Conservation (phyloP, 2,888 invertebrate species). For the Athetis lepigone region DNA sequence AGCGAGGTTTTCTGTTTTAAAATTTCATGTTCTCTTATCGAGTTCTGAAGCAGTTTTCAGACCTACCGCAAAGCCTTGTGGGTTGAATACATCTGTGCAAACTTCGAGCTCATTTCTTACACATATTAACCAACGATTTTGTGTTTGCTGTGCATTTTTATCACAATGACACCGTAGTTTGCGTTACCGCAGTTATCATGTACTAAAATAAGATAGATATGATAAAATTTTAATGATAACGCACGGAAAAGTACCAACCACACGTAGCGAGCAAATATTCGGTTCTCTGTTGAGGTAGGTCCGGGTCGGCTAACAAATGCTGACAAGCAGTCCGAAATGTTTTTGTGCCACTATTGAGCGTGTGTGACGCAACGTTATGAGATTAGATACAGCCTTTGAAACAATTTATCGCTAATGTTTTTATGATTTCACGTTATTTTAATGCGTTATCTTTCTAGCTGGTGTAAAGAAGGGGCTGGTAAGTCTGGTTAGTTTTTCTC, state of each 20-base stretch:
- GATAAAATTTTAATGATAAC: too few species aligned
- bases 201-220: slow-evolving; percentile 57
- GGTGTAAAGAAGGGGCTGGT: slow-evolving; percentile 17
- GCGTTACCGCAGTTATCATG: slow-evolving; percentile 53
- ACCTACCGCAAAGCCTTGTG: slow-evolving; percentile 44
- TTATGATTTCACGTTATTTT: slow-evolving; percentile 27
- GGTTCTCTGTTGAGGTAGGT: slow-evolving; percentile 80
- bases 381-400: slow-evolving; percentile 63
- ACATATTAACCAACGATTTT: slow-evolving; percentile 51
- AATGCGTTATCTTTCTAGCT: slow-evolving; percentile 26
- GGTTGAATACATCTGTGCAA: slow-evolving; percentile 62
- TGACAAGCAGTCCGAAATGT: slow-evolving; percentile 50
- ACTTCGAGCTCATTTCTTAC: slow-evolving; percentile 53
- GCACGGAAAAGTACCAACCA: slow-evolving; percentile 79
- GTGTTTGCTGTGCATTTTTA: slow-evolving; percentile 52
- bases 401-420: slow-evolving; percentile 47
- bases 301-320: slow-evolving; percentile 63
- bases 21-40: slow-evolving; percentile 12
- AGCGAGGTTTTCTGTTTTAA: slow-evolving; percentile 21
- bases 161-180: slow-evolving; percentile 47
- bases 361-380: slow-evolving; percentile 60
- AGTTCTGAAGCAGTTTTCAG: slow-evolving; percentile 28
- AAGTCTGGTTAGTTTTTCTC: slow-evolving; percentile 29
- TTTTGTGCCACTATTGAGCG: slow-evolving; percentile 60
- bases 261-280: slow-evolving; percentile 54